These are phyloP conservation scores for Salvator merianae DNA, from an alignment of 2,113 vertebrate genomes.

Conservation along the genomic window DNA sequence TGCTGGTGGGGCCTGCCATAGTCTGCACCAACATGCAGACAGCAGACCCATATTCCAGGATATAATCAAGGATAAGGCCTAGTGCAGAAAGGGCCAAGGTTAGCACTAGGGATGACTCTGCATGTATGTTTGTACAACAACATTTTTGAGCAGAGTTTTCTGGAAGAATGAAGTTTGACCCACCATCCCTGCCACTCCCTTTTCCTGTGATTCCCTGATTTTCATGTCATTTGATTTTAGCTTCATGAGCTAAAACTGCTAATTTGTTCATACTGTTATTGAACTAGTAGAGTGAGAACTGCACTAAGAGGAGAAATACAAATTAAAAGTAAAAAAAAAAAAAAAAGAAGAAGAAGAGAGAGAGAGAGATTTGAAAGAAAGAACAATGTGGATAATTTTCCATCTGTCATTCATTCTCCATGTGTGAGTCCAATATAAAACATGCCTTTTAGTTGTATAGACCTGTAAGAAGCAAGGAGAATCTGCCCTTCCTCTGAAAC, in stretches of 20 bases:
- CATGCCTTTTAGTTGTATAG: constrained; percentile 20
- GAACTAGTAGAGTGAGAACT: constrained; percentile 18
- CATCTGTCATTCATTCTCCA: constrained; percentile 11
- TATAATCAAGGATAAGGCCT: no score
- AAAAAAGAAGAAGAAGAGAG: no score
- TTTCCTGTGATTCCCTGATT: constrained; percentile 24
- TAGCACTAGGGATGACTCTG: neutral
- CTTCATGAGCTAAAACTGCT: neutral
- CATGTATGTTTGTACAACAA: neutral
- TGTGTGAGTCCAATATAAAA: constrained; percentile 9
- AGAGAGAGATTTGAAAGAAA: no score
- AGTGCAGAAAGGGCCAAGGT: neutral
- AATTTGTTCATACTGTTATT: neutral
- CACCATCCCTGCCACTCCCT: constrained; percentile 31
- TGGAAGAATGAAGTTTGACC: constrained; percentile 26
- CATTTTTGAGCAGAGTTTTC: constrained; percentile 26
- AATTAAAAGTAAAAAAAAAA: constrained; percentile 12
- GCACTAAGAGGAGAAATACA: constrained; percentile 17
- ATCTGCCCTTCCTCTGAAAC: no score
- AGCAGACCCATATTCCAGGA: no score
- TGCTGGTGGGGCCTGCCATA: no score
- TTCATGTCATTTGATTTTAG: constrained; percentile 34
- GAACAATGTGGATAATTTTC: constrained; percentile 23
- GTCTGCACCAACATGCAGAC: no score
- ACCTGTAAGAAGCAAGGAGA: constrained; percentile 8